Evolutionary conservation across 2,888 invertebrate genomes (phyloP).

Genomic region (Thymelicus lineola): DNA sequence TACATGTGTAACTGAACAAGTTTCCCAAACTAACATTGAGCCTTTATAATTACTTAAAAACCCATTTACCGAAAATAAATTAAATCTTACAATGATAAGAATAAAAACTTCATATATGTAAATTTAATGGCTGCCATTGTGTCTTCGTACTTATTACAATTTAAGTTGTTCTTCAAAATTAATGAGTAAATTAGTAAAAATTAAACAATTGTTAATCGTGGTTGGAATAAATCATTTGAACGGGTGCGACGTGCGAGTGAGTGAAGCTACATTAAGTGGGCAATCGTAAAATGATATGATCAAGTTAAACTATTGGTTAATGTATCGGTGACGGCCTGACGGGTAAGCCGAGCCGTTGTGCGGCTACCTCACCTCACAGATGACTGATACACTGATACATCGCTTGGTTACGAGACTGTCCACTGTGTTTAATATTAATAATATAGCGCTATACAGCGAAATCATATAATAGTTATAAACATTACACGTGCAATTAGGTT

Average conservation of each 20-base stretch:
- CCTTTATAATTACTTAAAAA: constrained; percentile 21
- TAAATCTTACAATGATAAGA: constrained; percentile 27
- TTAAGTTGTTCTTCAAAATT: constrained; percentile 23
- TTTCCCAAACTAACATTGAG: constrained; percentile 12
- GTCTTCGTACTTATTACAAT: constrained; percentile 24
- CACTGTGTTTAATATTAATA: constrained; percentile 28
- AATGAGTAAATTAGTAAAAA: constrained; percentile 34
- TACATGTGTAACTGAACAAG: constrained; percentile 15
- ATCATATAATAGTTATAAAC: too few relatives aligned
- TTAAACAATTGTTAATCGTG: constrained; percentile 27
- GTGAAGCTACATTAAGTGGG: constrained; percentile 66
- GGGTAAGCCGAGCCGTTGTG: constrained; percentile 68
- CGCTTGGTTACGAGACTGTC: constrained; percentile 40
- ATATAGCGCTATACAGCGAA: neutral
- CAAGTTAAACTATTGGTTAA: constrained; percentile 82
- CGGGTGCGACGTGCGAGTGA: constrained; percentile 31
- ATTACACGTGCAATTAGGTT: too few relatives aligned
- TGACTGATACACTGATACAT: constrained; percentile 36
- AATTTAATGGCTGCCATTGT: constrained; percentile 29
- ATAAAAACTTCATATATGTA: constrained; percentile 33
- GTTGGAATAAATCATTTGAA: constrained; percentile 32
- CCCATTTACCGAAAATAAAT: constrained; percentile 23
- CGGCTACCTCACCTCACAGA: constrained; percentile 62
- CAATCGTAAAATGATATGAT: constrained; percentile 74
- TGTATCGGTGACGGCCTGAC: constrained; percentile 77